These are phyloP conservation scores for Arvicanthis niloticus DNA, from an alignment of 2,113 vertebrate genomes.

Conservation along the genomic window DNA sequence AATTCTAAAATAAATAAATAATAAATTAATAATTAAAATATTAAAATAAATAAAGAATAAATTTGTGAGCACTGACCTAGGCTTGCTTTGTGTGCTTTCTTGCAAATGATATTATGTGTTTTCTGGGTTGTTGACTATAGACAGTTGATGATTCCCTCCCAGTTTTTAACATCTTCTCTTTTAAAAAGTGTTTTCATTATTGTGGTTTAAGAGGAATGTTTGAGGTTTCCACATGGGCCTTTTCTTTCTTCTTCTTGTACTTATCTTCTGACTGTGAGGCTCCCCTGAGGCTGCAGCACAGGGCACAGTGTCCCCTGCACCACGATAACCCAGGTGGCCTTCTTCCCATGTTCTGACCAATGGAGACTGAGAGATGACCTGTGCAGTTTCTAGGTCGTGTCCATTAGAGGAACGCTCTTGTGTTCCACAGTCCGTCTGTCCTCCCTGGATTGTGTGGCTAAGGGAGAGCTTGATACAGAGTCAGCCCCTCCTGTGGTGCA, in stretches of 20 bases:
- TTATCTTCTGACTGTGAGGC: neutral
- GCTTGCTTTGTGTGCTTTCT: neutral
- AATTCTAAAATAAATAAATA: too few species aligned
- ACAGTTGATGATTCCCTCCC: neutral
- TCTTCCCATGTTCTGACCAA: neutral
- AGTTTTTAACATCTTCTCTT: neutral
- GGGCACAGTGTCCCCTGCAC: neutral
- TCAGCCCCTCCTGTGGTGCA: neutral
- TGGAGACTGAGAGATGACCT: neutral
- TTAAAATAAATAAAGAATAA: neutral
- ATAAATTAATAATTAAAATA: too few species aligned
- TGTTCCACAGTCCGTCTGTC: neutral
- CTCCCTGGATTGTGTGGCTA: neutral
- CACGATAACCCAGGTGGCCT: neutral
- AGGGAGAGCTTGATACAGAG: neutral
- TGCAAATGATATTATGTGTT: neutral
- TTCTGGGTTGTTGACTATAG: neutral
- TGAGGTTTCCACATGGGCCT: neutral
- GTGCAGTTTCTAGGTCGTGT: neutral
- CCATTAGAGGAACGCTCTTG: too few species aligned
- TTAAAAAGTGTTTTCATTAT: neutral
- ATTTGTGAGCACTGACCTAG: neutral
- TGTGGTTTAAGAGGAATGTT: neutral
- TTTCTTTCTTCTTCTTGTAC: neutral
- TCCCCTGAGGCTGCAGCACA: neutral